Conservation (phyloP, 2,113 vertebrate genomes). For the Paratilapia polleni region DNA sequence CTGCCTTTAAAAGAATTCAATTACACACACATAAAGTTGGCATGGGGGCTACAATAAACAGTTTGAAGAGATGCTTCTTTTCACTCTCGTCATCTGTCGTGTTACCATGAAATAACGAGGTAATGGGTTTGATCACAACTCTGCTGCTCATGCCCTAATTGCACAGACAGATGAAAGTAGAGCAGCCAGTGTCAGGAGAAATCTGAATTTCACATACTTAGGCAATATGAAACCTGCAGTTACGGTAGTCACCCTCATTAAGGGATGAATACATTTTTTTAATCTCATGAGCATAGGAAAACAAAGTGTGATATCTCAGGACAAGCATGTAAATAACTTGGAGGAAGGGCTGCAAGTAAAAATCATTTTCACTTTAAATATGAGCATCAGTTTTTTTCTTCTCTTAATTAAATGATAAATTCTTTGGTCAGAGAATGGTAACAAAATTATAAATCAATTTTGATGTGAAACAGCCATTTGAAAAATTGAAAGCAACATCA, state of each 20-base stretch:
- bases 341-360: background rate
- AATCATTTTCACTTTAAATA: background rate
- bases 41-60: background rate
- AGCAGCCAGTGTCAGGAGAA: background rate
- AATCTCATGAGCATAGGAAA: background rate
- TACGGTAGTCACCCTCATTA: background rate
- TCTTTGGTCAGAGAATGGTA: background rate
- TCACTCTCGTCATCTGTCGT: constrained; percentile 19
- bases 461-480: too few species aligned
- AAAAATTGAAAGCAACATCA: too few species aligned
- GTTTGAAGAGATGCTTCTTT: background rate
- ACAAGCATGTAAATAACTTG: background rate
- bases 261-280: background rate
- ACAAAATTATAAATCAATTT: background rate
- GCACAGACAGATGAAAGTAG: background rate
- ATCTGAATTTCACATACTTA: background rate
- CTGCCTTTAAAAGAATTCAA: background rate
- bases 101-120: constrained; percentile 30
- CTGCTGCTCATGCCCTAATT: constrained; percentile 10
- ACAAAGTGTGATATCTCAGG: background rate
- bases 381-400: background rate
- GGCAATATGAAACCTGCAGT: background rate
- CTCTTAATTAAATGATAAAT: background rate
- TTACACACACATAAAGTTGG: background rate
- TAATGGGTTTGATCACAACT: constrained; percentile 13